phyloP scores from a whole-genome alignment of 1,140 invertebrate genomes.

The Coelopa frigida region DNA sequence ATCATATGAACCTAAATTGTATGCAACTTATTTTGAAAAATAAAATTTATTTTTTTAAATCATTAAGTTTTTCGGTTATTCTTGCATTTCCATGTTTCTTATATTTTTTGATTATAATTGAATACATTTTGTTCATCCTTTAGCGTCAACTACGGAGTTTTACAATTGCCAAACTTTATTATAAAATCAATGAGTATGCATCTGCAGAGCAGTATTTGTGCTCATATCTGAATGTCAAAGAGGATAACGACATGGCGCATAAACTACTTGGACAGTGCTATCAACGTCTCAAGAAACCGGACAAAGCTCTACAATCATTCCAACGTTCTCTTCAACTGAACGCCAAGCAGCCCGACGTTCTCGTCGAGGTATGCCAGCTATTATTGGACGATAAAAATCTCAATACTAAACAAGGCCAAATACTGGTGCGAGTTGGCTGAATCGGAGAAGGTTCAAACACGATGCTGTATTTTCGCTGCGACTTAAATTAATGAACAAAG shows the following conservation, averaged over 20 bases:
- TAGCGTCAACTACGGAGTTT: conserved; percentile 64
- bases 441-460: conserved; percentile 61
- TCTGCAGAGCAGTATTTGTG: conserved; percentile 61
- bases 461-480: conserved; percentile 65
- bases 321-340: conserved; percentile 72
- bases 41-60: too few species aligned
- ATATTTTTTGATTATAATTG: not conserved
- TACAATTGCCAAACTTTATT: conserved; percentile 67
- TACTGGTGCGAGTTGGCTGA: conserved; percentile 78
- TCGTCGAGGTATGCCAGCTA: conserved; percentile 74
- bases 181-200: conserved; percentile 64
- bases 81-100: not conserved
- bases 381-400: conserved; percentile 54
- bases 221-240: conserved; percentile 62
- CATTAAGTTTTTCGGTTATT: too few species aligned
- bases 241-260: conserved; percentile 67
- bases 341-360: conserved; percentile 67
- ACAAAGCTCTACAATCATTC: conserved; percentile 68
- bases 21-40: too few species aligned
- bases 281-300: conserved; percentile 63
- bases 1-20: too few species aligned
- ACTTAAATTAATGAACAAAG: conserved; percentile 56
- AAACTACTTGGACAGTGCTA: conserved; percentile 72
- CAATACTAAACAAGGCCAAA: conserved; percentile 54
- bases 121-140: conserved; percentile 39